These are phyloP conservation scores for Apamea epomidion DNA, from an alignment of 2,888 invertebrate species.

Conservation along the genomic window DNA sequence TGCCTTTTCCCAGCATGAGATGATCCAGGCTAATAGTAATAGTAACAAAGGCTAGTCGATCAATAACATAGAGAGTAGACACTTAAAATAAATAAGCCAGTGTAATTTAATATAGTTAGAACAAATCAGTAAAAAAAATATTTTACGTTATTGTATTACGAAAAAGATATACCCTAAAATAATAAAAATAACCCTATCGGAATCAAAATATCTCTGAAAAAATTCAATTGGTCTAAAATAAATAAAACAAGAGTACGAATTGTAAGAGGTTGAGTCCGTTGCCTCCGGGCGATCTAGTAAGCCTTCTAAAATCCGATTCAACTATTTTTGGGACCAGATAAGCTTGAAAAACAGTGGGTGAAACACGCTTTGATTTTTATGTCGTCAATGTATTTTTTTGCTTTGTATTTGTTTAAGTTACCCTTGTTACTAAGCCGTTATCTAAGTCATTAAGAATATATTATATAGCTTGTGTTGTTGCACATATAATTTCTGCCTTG, in stretches of 20 bases:
- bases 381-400: conserved; percentile 1
- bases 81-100: background rate
- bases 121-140: too few species aligned
- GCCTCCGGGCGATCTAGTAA: conserved; percentile 49
- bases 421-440: background rate
- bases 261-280: conserved; percentile 40
- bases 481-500: background rate
- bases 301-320: conserved; percentile 53
- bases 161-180: background rate
- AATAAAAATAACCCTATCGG: conserved; percentile 1
- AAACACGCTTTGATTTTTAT: conserved; percentile 36
- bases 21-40: background rate
- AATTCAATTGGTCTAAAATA: conserved; percentile 50
- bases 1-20: background rate
- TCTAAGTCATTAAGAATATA: background rate
- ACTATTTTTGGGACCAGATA: conserved; percentile 53
- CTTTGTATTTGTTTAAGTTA: conserved; percentile 9
- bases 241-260: conserved; percentile 36
- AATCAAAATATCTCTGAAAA: conserved; percentile 30
- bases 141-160: background rate
- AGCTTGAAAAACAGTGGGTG: conserved; percentile 35
- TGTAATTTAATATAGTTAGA: too few species aligned
- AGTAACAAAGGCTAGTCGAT: background rate
- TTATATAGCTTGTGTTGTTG: background rate
- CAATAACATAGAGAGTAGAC: background rate